These are phyloP conservation scores for Rhinatrema bivittatum DNA, from an alignment of 2,797 vertebrate species.

Conservation along the genomic window DNA sequence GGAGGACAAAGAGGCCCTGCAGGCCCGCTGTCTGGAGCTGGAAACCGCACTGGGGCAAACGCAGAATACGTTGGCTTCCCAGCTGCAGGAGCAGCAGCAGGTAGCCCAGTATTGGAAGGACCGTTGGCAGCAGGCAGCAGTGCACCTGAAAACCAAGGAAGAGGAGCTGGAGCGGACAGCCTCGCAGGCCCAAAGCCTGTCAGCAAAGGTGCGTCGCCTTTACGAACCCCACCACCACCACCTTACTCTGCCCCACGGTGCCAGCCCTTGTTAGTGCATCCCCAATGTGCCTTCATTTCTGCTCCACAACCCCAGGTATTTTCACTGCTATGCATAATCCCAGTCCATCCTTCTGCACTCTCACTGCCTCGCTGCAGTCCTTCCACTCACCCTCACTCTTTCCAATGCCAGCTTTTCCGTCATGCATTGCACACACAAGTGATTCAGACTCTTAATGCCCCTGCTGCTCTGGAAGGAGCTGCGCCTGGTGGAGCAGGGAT, in stretches of 20 bases:
- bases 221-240: neutral
- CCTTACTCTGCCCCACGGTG: too few relatives aligned
- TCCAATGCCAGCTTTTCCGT: too few relatives aligned
- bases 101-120: conserved; percentile 52
- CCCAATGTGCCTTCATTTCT: too few relatives aligned
- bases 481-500: too few relatives aligned
- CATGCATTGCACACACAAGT: neutral
- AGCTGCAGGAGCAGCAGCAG: conserved; percentile 41
- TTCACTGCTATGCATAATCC: too few relatives aligned
- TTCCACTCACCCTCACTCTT: too few relatives aligned
- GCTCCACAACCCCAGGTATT: too few relatives aligned
- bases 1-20: conserved; percentile 3
- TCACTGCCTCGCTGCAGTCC: too few relatives aligned
- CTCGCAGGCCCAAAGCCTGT: neutral
- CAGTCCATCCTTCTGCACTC: neutral
- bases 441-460: too few relatives aligned
- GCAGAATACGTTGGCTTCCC: conserved; percentile 11
- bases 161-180: conserved; percentile 41
- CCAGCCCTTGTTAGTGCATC: too few relatives aligned
- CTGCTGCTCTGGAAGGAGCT: too few relatives aligned
- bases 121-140: conserved; percentile 43
- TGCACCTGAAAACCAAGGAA: conserved; percentile 44
- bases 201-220: conserved; percentile 22
- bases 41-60: conserved; percentile 30
- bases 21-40: conserved; percentile 5